Conservation (phyloP, 1,140 invertebrate species). For the Thaumetopoea pityocampa region DNA sequence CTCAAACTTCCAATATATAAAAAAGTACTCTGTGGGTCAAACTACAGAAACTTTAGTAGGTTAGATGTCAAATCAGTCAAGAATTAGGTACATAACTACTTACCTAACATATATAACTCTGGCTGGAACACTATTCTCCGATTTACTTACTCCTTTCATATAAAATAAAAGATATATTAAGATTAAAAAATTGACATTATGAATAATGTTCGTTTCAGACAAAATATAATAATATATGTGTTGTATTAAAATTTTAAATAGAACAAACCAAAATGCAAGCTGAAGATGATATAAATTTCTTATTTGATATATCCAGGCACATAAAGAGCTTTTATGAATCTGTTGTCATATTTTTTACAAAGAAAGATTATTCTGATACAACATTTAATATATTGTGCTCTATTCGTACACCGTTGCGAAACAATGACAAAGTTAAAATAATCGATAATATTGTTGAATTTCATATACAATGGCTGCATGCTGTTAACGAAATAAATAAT, state of each 20-base stretch:
- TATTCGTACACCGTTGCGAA: conserved; percentile 37
- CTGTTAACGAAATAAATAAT: conserved; percentile 52
- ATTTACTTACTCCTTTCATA: too few relatives aligned
- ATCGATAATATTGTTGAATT: conserved; percentile 54
- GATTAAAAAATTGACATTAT: too few relatives aligned
- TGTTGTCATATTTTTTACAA: conserved; percentile 54
- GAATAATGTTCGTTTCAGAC: too few relatives aligned
- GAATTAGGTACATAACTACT: too few relatives aligned
- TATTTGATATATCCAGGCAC: conserved; percentile 56
- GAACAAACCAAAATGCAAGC: conserved; percentile 31
- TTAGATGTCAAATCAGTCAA: too few relatives aligned
- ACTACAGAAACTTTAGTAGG: too few relatives aligned
- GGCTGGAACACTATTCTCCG: too few relatives aligned
- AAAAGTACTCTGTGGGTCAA: too few relatives aligned
- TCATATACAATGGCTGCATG: conserved; percentile 58
- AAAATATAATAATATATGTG: too few relatives aligned
- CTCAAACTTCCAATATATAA: conserved; percentile 9
- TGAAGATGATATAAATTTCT: conserved; percentile 26
- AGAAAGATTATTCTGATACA: conserved; percentile 53
- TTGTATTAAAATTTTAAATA: conserved; percentile 15
- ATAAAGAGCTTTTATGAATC: conserved; percentile 62
- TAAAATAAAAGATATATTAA: too few relatives aligned
- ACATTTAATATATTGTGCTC: conserved; percentile 53
- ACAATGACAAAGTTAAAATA: conserved; percentile 34
- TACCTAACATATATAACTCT: too few relatives aligned